These are phyloP conservation scores for Apogon hyalosoma DNA, from an alignment of 2,797 vertebrate species.

Conservation along the genomic window DNA sequence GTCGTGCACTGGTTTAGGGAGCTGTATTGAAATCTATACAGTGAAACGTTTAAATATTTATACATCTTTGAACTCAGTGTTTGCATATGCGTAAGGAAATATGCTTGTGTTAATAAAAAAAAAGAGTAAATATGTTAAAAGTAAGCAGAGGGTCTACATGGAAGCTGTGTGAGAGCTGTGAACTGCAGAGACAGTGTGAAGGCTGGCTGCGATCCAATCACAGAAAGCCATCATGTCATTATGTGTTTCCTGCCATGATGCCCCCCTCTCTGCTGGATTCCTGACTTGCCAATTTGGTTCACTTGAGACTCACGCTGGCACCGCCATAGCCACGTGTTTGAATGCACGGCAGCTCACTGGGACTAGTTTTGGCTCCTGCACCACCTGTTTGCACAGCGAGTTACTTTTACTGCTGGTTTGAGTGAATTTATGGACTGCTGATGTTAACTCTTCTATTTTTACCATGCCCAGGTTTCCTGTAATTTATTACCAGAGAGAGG, in stretches of 20 bases:
- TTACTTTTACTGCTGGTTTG: constrained; percentile 62
- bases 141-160: constrained; percentile 18
- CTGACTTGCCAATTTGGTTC: constrained; percentile 9
- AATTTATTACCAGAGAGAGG: constrained; percentile 53
- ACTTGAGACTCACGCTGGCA: constrained; percentile 10
- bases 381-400: constrained; percentile 65
- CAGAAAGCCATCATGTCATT: constrained; percentile 17
- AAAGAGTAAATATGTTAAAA: constrained; percentile 20
- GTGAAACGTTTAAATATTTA: constrained; percentile 17
- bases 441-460: constrained; percentile 70
- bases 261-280: constrained; percentile 9
- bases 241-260: constrained; percentile 1
- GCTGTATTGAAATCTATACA: constrained; percentile 2
- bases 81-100: constrained; percentile 5
- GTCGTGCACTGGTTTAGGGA: neutral
- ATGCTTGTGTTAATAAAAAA: constrained; percentile 3
- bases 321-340: constrained; percentile 8
- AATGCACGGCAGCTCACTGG: constrained; percentile 27
- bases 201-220: constrained; percentile 31
- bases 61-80: neutral
- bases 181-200: neutral
- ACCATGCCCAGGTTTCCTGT: constrained; percentile 61
- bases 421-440: constrained; percentile 73
- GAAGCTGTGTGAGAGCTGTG: constrained; percentile 17
- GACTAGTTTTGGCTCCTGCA: constrained; percentile 36